Base-by-base conservation (phyloP, 2,797 vertebrate species). In the Sciurus vulgaris region DNA sequence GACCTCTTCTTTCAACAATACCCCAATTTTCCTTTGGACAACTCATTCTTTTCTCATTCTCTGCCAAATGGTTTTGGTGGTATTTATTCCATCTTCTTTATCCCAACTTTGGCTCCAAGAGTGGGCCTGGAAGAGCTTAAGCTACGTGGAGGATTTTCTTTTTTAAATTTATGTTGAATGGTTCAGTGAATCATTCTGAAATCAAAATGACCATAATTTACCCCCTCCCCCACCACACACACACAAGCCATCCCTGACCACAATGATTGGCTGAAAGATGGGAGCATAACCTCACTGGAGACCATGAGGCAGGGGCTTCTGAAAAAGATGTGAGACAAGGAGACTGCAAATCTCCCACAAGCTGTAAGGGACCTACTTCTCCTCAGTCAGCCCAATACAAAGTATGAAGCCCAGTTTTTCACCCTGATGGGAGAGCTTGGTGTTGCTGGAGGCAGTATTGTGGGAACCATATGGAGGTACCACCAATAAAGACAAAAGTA, bases 1-100 rank as follows among this genome's bases (percentile, higher is more conserved):
- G 54, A 38, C 9, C 24, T n/a, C 24, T 93, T 67, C 54, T n/a
- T 85, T 87, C 56, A 33, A 93, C 44, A 89, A 86, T n/a, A 73
- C 44, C n/a, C 35, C 12, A 49, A 3, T 84, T 65, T 95, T 93
- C 61, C 76, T 83, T 15, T 38, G 65, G n/a, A 28, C 70, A 91
- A 63, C 2, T 59, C 51, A 35, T 30, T 70, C 67, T 8, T 61
- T 14, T 76, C 51, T 70, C 30, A 65, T 59, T 89, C 38, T 65
- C 22, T 24, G 69, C 72, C 47, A 41, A 22, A 33, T 33, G 41
- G 30, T 49, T 79, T 61, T 17, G 38, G 69, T 93, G 76, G 38
- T 54, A 54, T 72, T 82, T 14, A 88, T 3, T 18, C 72, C 14
- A 0, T 67, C 35, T 56, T 69, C 41, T 56, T 69, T 51, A 44